A percentile compares a stretch with the other conserved stretches of the same genome.
These are phyloP conservation scores for Panonychus citri DNA, from an alignment of 1,140 invertebrate species.

Conservation along the genomic window DNA sequence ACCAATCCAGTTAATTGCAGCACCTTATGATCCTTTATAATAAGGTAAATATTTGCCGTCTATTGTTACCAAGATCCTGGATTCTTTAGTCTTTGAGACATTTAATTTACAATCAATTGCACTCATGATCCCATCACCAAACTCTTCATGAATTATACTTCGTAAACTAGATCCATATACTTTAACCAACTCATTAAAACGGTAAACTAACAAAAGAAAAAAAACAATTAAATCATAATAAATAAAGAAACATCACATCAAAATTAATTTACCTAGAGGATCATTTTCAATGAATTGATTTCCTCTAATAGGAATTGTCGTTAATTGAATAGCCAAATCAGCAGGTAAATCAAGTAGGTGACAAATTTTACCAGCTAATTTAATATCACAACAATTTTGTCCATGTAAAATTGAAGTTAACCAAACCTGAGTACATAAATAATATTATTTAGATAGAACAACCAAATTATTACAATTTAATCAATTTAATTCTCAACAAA, in stretches of 20 bases:
- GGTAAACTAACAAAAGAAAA: conserved; percentile 14
- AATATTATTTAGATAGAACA: no score
- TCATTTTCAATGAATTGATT: not conserved
- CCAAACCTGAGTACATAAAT: not conserved
- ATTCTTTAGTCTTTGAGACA: conserved; percentile 12
- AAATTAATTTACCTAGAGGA: not conserved
- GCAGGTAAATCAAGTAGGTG: not conserved
- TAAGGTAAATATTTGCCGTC: conserved; percentile 7
- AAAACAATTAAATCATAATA: not conserved
- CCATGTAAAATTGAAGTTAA: not conserved
- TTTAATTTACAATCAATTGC: conserved; percentile 22
- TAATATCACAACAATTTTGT: not conserved
- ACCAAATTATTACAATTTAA: not conserved
- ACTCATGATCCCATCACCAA: conserved; percentile 23
- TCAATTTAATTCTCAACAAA: not conserved
- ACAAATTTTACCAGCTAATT: not conserved
- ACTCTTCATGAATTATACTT: conserved; percentile 22
- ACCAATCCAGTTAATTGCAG: no score
- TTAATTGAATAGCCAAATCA: not conserved
- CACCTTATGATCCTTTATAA: not conserved
- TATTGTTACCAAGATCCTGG: not conserved
- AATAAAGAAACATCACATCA: not conserved
- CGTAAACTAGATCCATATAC: conserved; percentile 21
- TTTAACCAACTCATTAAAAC: conserved; percentile 17
- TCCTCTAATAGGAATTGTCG: not conserved